These are phyloP conservation scores for Pantherophis vulpinus DNA, from an alignment of 2,797 vertebrate species.

Conservation along the genomic window DNA sequence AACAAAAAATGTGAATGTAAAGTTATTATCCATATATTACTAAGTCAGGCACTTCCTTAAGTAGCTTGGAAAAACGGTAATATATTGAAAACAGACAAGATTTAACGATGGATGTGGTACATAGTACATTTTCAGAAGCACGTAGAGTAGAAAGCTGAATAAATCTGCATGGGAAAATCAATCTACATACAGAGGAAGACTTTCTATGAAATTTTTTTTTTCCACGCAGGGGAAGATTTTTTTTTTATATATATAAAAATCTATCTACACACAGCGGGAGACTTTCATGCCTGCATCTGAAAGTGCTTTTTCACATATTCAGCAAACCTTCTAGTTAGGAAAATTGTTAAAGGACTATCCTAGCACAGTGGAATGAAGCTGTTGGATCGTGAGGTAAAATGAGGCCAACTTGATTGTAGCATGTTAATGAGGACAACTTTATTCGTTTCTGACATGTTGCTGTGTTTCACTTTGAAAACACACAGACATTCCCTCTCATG, in stretches of 20 bases:
- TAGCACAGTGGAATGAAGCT: background rate
- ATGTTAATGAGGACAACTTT: background rate
- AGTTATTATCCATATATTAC: background rate
- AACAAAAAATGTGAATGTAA: slow-evolving; percentile 23
- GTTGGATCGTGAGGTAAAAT: background rate
- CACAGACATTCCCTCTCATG: background rate
- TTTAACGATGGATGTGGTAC: slow-evolving; percentile 6
- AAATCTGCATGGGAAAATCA: slow-evolving; percentile 2
- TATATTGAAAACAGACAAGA: slow-evolving; percentile 17
- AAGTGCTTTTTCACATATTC: background rate
- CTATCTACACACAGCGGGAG: background rate
- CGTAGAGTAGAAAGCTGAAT: background rate
- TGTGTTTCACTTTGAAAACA: background rate
- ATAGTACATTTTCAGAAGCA: slow-evolving; percentile 23
- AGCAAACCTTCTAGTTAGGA: background rate
- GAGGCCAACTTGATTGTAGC: background rate
- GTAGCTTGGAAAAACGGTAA: slow-evolving; percentile 17
- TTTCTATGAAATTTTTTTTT: slow-evolving; percentile 5
- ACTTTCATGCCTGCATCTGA: background rate
- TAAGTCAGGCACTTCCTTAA: slow-evolving; percentile 31
- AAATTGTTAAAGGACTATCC: background rate
- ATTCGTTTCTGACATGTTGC: background rate
- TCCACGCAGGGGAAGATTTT: background rate
- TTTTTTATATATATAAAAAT: background rate
- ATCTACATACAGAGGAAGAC: background rate